Percentiles rank a stretch among this genome's conserved stretches.
Conservation (phyloP, 2,888 invertebrate species). For the Bursaphelenchus okinawaensis region DNA sequence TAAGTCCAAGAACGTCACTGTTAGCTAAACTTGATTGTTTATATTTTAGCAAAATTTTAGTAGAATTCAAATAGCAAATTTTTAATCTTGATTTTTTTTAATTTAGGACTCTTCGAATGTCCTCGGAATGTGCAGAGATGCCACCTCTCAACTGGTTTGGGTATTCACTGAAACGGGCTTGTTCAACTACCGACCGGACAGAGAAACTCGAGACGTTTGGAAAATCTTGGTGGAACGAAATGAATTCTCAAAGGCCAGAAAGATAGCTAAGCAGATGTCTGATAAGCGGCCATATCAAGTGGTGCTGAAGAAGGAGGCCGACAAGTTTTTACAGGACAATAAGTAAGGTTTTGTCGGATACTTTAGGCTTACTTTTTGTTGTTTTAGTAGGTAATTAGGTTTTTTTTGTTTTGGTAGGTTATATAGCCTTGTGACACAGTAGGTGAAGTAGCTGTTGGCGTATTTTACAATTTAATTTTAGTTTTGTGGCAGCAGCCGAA, state of each 20-base stretch:
- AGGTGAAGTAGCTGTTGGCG: background rate
- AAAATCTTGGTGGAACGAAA: slow-evolving; percentile 45
- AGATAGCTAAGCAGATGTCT: slow-evolving; percentile 26
- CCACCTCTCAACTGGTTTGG: slow-evolving; percentile 46
- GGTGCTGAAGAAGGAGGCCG: slow-evolving; percentile 51
- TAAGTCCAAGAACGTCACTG: no score
- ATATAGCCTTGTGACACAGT: no score
- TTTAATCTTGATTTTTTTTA: slow-evolving; percentile 8
- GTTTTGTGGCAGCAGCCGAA: slow-evolving; percentile 65
- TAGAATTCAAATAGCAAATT: background rate
- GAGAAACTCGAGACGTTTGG: slow-evolving; percentile 55
- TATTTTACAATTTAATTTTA: slow-evolving; percentile 16
- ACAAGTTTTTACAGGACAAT: slow-evolving; percentile 46
- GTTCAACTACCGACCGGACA: slow-evolving; percentile 49
- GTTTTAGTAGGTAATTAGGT: no score
- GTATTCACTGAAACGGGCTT: slow-evolving; percentile 36
- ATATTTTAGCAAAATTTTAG: background rate
- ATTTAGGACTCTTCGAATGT: slow-evolving; percentile 22
- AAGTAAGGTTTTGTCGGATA: slow-evolving; percentile 45
- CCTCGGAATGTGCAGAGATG: slow-evolving; percentile 43
- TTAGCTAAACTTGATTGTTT: no score
- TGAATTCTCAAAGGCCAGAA: slow-evolving; percentile 43
- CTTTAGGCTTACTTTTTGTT: no score
- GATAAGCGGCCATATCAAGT: slow-evolving; percentile 46
- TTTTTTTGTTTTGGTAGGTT: no score